Evolutionary conservation across 2,797 vertebrate species (phyloP).

Genomic region (Xenopus petersii): DNA sequence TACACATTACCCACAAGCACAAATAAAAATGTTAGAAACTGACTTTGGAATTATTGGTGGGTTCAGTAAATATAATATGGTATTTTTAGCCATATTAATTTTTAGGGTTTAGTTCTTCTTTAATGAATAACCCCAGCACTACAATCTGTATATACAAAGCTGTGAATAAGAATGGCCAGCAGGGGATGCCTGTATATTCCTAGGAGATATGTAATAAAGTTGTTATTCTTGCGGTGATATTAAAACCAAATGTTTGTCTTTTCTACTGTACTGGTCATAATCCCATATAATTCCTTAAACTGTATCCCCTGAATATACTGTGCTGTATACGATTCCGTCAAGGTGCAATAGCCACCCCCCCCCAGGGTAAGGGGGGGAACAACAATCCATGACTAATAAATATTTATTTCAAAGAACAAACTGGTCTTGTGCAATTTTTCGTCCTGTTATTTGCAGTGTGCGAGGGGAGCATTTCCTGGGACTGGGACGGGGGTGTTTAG

Average conservation of each 20-base stretch:
- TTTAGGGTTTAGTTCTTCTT: too few relatives aligned
- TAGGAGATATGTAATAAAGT: slow-evolving; percentile 35
- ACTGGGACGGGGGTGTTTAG: too few relatives aligned
- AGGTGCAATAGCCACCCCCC: slow-evolving; percentile 49
- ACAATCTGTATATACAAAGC: slow-evolving; percentile 53
- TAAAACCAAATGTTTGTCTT: slow-evolving; percentile 54
- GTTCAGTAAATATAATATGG: too few relatives aligned
- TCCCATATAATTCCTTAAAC: slow-evolving; percentile 58
- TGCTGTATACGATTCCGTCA: slow-evolving; percentile 54
- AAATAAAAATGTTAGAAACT: too few relatives aligned
- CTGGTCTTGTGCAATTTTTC: neutral
- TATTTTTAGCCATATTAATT: too few relatives aligned
- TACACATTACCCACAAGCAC: too few relatives aligned
- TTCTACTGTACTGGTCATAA: slow-evolving; percentile 63
- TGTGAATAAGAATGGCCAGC: slow-evolving; percentile 44
- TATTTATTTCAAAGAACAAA: slow-evolving; percentile 45
- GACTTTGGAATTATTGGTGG: too few relatives aligned
- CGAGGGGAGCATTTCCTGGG: too few relatives aligned
- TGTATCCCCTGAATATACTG: slow-evolving; percentile 55
- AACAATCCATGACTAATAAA: slow-evolving; percentile 57
- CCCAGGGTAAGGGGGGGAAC: slow-evolving; percentile 26
- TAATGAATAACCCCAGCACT: too few relatives aligned
- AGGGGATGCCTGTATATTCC: slow-evolving; percentile 2
- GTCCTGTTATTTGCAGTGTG: neutral
- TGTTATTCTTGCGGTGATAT: slow-evolving; percentile 51